Percentiles rank a stretch among this genome's conserved stretches.
Evolutionary conservation across 35 echinoderm and acorn worm species (phyloP).

Genomic region (Heliocidaris tuberculata): DNA sequence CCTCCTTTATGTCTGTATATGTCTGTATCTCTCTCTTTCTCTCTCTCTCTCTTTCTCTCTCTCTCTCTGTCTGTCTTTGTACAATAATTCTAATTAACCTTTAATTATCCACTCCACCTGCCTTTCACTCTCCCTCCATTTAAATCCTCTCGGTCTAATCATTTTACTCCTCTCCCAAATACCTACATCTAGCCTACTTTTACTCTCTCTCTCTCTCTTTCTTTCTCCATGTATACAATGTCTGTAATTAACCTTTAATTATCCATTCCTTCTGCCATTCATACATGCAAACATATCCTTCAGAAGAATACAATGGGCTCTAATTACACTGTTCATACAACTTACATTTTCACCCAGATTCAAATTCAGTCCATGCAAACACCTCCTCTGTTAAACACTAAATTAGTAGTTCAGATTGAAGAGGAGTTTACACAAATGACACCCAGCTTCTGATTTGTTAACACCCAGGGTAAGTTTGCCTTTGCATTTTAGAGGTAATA

Average conservation of each 20-base stretch:
- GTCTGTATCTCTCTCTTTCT: background rate
- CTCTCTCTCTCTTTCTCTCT: background rate
- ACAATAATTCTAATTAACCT: background rate
- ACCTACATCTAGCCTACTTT: no score
- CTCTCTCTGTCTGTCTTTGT: background rate
- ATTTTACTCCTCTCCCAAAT: background rate
- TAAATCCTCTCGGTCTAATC: background rate
- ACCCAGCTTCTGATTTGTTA: background rate
- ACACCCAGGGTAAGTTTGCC: background rate
- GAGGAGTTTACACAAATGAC: background rate
- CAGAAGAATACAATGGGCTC: background rate
- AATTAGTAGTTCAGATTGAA: no score
- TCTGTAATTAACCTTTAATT: constrained; percentile 3
- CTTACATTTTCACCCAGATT: background rate
- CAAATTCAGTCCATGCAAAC: background rate
- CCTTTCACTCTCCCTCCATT: background rate
- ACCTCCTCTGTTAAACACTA: background rate
- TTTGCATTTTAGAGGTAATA: background rate
- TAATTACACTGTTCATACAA: background rate
- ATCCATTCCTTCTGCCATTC: background rate
- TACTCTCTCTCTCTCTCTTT: background rate
- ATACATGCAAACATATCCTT: background rate
- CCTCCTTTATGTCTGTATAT: no score
- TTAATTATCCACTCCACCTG: background rate
- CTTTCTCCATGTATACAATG: background rate